Base-by-base conservation (phyloP, 1,140 invertebrate genomes). In the Pararge aegeria region DNA sequence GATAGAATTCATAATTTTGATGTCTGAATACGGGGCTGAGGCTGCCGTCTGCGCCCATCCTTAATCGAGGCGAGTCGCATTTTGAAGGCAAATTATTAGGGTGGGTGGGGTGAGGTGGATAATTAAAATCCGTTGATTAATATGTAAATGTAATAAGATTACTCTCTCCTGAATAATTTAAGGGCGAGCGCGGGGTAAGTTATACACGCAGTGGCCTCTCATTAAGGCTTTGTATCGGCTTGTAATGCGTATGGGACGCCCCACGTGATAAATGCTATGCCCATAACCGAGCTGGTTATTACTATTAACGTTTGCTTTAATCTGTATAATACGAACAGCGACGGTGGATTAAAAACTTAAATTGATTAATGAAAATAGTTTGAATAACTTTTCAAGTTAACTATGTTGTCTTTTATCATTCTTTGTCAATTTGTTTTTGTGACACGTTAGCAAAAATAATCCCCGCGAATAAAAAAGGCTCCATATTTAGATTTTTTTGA, bases 91-190 rank as follows among this genome's bases (percentile, higher is more conserved):
- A 87, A 84, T 86, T 85, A 85, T 83, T 77, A 80, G 73, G 74
- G 70, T 68, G 76, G 75, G 75, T 56, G 75, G 70, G 66, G 68
- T 68, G 79, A 86, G 88, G 93, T 92, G 93, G 93, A 95, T 96
- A 96, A 96, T 96, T 96, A 96, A 96, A 96, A 96, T 96, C 95
- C 95, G 94, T 96, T 96, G 95, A 96, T 96, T 96, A 96, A 96
- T 96, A 96, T 96, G 95, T 96, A 96, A 96, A 96, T 96, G 96
- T 96, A 96, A 96, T 96, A 96, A 96, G 95, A 96, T 96, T 96
- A 96, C 95, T 89, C 83, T 84, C 83, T 85, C 83, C 71, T 88
- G 87, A 87, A 89, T 89, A 89, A 87, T 87, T 87, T 87, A 87
- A 78, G 70, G 72, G 75, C 72, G 73, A 67, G 70, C 59, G 68